Conservation (phyloP, 92 coral and sea anemone genomes). For the Actinernus sp. region DNA sequence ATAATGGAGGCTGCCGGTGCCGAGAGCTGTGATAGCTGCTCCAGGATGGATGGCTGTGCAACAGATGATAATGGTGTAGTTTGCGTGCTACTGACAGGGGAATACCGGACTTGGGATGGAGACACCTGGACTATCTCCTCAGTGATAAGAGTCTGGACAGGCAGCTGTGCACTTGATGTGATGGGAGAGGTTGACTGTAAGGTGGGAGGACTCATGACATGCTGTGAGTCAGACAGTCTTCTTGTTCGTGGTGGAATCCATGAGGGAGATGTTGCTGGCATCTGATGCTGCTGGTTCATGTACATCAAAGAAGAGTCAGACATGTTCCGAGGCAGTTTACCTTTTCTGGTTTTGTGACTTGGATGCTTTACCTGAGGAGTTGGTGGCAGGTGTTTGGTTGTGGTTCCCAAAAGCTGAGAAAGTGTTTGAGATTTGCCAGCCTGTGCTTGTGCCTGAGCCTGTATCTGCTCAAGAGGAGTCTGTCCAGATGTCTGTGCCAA, state of each 20-base stretch:
- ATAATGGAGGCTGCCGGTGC: not conserved
- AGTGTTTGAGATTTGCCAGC: conserved; percentile 7
- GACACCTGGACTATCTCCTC: too few relatives aligned
- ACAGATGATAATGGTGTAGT: not conserved
- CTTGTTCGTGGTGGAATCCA: conserved; percentile 39
- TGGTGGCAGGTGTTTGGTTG: not conserved
- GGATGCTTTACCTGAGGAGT: conserved; percentile 18
- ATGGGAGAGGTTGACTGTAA: conserved; percentile 5
- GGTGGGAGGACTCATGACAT: conserved; percentile 17
- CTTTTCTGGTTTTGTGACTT: conserved; percentile 52
- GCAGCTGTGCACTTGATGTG: not conserved
- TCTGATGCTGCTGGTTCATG: conserved; percentile 62
- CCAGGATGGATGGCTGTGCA: not conserved
- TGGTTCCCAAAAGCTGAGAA: not conserved
- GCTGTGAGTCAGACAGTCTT: conserved; percentile 62
- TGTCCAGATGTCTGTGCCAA: conserved; percentile 16
- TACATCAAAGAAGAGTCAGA: conserved; percentile 92
- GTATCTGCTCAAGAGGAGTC: conserved; percentile 31
- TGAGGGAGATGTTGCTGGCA: not conserved
- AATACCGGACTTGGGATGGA: not conserved
- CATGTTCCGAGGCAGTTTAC: conserved; percentile 86
- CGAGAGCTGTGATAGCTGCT: not conserved
- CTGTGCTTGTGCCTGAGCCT: conserved; percentile 36
- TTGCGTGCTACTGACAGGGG: not conserved
- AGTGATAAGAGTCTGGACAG: not conserved